These are phyloP conservation scores for Patella pellucida DNA, from an alignment of 2,888 invertebrate genomes.

Conservation along the genomic window DNA sequence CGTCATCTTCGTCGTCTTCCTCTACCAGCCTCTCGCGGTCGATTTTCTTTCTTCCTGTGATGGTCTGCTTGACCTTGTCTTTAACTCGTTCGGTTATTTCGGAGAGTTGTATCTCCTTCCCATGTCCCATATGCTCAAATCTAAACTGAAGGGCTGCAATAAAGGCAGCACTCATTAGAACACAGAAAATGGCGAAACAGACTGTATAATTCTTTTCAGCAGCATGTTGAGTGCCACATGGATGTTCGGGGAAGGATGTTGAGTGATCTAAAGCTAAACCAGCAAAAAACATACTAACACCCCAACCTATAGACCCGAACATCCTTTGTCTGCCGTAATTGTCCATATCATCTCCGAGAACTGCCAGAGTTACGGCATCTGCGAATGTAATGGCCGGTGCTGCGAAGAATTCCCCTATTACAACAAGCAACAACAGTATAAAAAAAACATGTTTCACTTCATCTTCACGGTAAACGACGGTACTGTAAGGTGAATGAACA, in stretches of 20 bases:
- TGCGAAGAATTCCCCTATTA: constrained; percentile 97
- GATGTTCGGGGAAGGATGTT: constrained; percentile 93
- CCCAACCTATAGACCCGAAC: constrained; percentile 99
- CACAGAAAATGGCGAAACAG: constrained; percentile 97
- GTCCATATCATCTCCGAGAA: constrained; percentile 83
- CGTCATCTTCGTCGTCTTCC: constrained; percentile 56
- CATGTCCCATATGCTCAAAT: constrained; percentile 71
- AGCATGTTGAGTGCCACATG: constrained; percentile 84
- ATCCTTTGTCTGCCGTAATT: constrained; percentile 94
- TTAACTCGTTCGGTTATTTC: constrained; percentile 58
- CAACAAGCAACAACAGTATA: constrained; percentile 88
- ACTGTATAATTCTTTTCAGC: constrained; percentile 98
- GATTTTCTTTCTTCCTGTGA: constrained; percentile 50
- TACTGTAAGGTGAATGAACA: constrained; percentile 87
- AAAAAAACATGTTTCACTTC: constrained; percentile 98
- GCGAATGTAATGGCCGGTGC: constrained; percentile 95
- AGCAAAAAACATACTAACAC: constrained; percentile 98
- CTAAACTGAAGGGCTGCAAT: constrained; percentile 90
- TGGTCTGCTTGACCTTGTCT: constrained; percentile 54
- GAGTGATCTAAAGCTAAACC: constrained; percentile 89
- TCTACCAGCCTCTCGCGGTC: constrained; percentile 52
- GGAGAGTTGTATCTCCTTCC: constrained; percentile 52
- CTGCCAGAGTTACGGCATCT: constrained; percentile 74
- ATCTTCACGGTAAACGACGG: constrained; percentile 87
- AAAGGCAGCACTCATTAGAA: constrained; percentile 94